Evolutionary conservation across 2,113 vertebrate genomes (phyloP).

Genomic region (Lynx canadensis): DNA sequence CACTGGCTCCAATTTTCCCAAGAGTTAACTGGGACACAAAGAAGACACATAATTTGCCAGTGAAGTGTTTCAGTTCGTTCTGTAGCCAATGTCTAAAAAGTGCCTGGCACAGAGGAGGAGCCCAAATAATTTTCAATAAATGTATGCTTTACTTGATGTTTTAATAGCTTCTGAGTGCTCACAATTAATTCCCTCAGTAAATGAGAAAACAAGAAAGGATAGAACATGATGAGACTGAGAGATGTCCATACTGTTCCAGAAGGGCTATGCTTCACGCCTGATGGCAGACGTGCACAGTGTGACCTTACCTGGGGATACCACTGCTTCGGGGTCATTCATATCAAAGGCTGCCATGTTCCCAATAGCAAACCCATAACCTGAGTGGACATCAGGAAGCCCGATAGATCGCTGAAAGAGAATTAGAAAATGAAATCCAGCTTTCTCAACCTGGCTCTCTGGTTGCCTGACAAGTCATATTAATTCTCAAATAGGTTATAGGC

Average conservation of each 20-base stretch:
- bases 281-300: background rate
- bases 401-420: conserved; percentile 91
- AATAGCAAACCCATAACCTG: conserved; percentile 98
- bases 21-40: background rate
- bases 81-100: background rate
- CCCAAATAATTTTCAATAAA: background rate
- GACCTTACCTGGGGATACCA: conserved; percentile 95
- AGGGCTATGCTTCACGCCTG: background rate
- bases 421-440: background rate
- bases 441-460: background rate
- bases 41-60: background rate
- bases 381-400: conserved; percentile 98
- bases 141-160: background rate
- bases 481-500: background rate
- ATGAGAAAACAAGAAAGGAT: background rate
- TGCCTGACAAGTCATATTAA: background rate
- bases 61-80: background rate
- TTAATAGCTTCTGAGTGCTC: background rate
- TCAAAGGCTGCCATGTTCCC: conserved; percentile 99
- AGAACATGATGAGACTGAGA: background rate
- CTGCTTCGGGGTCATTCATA: conserved; percentile 93
- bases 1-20: background rate
- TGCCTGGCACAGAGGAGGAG: background rate
- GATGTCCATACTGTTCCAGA: background rate
- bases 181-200: background rate